These are phyloP conservation scores for Phocoena phocoena DNA, from an alignment of 2,113 vertebrate species.

Conservation along the genomic window DNA sequence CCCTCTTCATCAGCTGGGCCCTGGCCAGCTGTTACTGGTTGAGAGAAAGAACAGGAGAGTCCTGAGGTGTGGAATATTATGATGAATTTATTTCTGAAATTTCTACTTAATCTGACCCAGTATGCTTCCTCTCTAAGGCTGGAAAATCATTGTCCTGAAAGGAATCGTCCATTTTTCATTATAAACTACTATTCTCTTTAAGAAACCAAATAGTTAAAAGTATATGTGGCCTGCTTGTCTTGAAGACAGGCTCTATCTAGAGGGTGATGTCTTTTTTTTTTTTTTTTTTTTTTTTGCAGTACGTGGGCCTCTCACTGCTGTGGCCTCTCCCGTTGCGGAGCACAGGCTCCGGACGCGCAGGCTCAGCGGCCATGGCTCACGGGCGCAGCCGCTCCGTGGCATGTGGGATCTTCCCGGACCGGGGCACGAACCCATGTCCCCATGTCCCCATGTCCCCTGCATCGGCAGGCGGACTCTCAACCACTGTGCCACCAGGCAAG, in stretches of 20 bases:
- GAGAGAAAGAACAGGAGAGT: background rate
- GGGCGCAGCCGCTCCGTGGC: no score
- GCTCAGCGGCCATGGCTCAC: no score
- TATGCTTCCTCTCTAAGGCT: background rate
- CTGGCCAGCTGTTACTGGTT: background rate
- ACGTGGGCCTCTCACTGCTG: no score
- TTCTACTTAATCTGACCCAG: background rate
- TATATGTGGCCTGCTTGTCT: slow-evolving; percentile 14
- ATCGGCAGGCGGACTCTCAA: no score
- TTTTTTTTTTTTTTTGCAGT: background rate
- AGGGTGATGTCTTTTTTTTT: slow-evolving; percentile 43
- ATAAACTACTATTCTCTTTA: slow-evolving; percentile 34
- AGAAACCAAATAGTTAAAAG: slow-evolving; percentile 36
- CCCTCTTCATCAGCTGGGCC: background rate
- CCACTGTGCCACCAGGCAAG: no score
- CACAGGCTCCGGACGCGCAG: no score
- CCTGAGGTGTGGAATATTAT: background rate
- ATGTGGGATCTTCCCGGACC: no score
- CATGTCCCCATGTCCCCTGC: no score
- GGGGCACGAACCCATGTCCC: no score
- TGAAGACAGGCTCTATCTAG: slow-evolving; percentile 23
- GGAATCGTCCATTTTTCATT: slow-evolving; percentile 28
- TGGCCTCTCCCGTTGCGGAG: no score
- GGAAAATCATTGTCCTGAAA: slow-evolving; percentile 50
- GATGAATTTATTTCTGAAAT: slow-evolving; percentile 37